Evolutionary conservation across 2,888 invertebrate species (phyloP).

Genomic region (Lasioglossum zephyrum): DNA sequence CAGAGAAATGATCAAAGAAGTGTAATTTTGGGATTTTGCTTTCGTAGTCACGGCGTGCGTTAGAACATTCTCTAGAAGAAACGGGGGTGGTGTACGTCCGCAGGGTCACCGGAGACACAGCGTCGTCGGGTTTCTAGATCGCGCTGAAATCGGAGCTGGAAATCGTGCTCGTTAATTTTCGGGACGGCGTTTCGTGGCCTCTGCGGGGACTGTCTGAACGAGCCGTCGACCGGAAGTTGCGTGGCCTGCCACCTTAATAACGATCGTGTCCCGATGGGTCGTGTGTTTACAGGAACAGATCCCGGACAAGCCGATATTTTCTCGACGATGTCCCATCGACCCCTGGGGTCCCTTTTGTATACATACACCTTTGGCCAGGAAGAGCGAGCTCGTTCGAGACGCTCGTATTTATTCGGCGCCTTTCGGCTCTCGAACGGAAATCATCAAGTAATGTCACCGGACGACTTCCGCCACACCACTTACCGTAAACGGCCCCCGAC

Average conservation of each 20-base stretch:
- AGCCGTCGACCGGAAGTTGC: background rate
- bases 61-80: background rate
- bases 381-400: background rate
- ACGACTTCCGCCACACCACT: conserved; percentile 60
- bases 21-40: background rate
- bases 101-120: background rate
- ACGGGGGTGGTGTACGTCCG: background rate
- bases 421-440: conserved; percentile 46
- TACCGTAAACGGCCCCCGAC: conserved; percentile 43
- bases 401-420: conserved; percentile 10
- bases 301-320: conserved; percentile 24
- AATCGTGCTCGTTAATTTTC: conserved; percentile 4
- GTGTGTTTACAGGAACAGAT: conserved; percentile 25
- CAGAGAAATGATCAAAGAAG: too few relatives aligned
- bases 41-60: background rate
- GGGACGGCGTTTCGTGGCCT: background rate
- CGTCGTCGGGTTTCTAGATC: conserved; percentile 7
- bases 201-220: background rate
- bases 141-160: conserved; percentile 5
- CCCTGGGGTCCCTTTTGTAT: background rate
- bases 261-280: background rate
- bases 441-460: conserved; percentile 64
- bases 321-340: conserved; percentile 7
- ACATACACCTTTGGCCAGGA: background rate
- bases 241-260: conserved; percentile 33